Percentiles rank a stretch among this genome's conserved stretches.
Evolutionary conservation across 2,888 invertebrate genomes (phyloP).

Genomic region (Morinoia aosen): DNA sequence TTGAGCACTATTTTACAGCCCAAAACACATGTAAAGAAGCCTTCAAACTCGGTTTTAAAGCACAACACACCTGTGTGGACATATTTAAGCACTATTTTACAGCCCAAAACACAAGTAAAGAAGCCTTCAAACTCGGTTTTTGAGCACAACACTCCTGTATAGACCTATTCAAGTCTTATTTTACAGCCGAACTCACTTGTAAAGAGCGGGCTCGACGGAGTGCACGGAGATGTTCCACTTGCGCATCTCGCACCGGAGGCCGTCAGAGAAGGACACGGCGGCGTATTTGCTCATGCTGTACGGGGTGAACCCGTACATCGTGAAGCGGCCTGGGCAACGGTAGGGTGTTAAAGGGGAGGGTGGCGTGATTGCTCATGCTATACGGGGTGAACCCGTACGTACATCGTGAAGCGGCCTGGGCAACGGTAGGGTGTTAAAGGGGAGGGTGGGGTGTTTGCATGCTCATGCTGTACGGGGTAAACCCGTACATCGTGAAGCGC

Average conservation of each 20-base stretch:
- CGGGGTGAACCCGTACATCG: constrained; percentile 69
- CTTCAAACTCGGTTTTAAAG: too few species aligned
- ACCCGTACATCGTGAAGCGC: constrained; percentile 69
- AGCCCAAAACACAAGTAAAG: too few species aligned
- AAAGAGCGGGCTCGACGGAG: constrained; percentile 69
- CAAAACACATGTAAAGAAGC: too few species aligned
- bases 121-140: too few species aligned
- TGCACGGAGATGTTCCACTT: constrained; percentile 69
- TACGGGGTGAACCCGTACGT: constrained; percentile 69
- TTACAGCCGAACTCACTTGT: constrained; percentile 61
- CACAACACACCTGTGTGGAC: too few species aligned
- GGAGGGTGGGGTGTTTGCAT: constrained; percentile 69
- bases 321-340: constrained; percentile 65
- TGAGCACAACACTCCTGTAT: too few species aligned
- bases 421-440: constrained; percentile 61
- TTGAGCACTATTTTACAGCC: too few species aligned
- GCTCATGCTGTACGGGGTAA: constrained; percentile 70
- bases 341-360: constrained; percentile 67
- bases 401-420: constrained; percentile 68
- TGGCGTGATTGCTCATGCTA: constrained; percentile 70
- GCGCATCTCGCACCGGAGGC: constrained; percentile 69
- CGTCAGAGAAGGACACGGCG: constrained; percentile 69
- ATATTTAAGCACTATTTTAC: too few species aligned
- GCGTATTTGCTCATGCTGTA: constrained; percentile 70
- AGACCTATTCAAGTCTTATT: too few species aligned